Percentiles rank a stretch among this genome's conserved stretches.
Evolutionary conservation across 2,888 invertebrate species (phyloP).

Genomic region (Nyleta sp.): DNA sequence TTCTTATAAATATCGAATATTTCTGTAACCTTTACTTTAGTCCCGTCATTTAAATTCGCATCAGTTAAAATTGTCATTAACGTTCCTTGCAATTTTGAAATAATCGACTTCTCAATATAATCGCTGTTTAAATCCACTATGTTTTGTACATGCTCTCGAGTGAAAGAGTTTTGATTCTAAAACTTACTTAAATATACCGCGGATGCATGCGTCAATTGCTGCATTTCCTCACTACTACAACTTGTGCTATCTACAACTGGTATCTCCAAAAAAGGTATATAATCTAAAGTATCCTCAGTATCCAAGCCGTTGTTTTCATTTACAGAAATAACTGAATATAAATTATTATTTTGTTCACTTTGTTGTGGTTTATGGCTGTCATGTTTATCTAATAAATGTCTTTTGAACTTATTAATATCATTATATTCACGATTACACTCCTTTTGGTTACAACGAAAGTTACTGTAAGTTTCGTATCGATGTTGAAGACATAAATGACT

Average conservation of each 20-base stretch:
- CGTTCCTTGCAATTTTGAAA: slow-evolving; percentile 12
- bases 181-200: slow-evolving; percentile 17
- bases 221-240: background rate
- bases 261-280: background rate
- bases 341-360: background rate
- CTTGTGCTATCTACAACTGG: background rate
- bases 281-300: background rate
- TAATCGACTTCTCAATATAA: slow-evolving; percentile 22
- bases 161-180: slow-evolving; percentile 26
- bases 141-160: slow-evolving; percentile 22
- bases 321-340: background rate
- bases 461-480: slow-evolving; percentile 6
- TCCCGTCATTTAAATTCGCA: background rate
- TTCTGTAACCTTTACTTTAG: background rate
- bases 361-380: background rate
- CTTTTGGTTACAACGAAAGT: slow-evolving; percentile 28
- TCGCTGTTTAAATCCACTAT: slow-evolving; percentile 10
- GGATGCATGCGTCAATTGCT: background rate
- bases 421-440: slow-evolving; percentile 26
- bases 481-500: slow-evolving; percentile 20
- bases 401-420: slow-evolving; percentile 32
- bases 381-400: slow-evolving; percentile 27
- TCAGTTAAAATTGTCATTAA: slow-evolving; percentile 7
- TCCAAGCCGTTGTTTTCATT: too few relatives aligned
- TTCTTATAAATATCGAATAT: slow-evolving; percentile 21